Evolutionary conservation across 2,797 vertebrate species (phyloP).

Genomic region (Ctenopoma kingsleyae): DNA sequence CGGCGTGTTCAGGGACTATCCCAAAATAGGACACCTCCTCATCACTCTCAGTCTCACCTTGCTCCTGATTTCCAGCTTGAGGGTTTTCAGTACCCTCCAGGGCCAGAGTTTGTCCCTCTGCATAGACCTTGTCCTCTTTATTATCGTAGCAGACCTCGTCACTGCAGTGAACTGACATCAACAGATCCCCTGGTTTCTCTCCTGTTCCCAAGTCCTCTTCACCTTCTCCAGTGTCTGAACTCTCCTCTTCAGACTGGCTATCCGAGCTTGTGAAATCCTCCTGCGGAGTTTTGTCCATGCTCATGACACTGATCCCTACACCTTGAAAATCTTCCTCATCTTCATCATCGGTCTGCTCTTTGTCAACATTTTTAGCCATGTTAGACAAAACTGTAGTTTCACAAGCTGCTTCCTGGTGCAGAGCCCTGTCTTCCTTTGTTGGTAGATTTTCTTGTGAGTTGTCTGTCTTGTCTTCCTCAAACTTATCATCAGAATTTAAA

Average conservation of each 20-base stretch:
- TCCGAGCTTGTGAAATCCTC: constrained; percentile 59
- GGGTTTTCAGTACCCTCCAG: constrained; percentile 38
- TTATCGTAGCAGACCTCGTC: constrained; percentile 17
- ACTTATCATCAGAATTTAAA: constrained; percentile 60
- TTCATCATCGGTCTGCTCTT: constrained; percentile 14
- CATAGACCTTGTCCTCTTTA: constrained; percentile 58
- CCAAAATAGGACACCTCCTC: constrained; percentile 63
- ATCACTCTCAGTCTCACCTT: constrained; percentile 53
- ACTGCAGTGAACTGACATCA: constrained; percentile 20
- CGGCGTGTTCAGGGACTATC: constrained; percentile 44
- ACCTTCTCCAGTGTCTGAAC: constrained; percentile 37
- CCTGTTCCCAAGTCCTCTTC: constrained; percentile 33
- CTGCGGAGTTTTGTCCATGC: constrained; percentile 4
- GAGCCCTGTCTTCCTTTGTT: constrained; percentile 47
- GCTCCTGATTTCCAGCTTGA: constrained; percentile 64
- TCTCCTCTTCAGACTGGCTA: constrained; percentile 48
- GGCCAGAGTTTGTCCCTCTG: constrained; percentile 57
- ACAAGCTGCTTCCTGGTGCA: constrained; percentile 59
- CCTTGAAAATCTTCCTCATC: constrained; percentile 31
- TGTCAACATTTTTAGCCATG: constrained; percentile 18
- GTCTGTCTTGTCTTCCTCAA: constrained; percentile 23
- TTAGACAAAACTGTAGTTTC: constrained; percentile 33
- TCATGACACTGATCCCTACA: not conserved
- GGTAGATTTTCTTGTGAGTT: constrained; percentile 10
- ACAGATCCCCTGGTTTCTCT: constrained; percentile 36